phyloP scores from a whole-genome alignment of 2,888 invertebrate genomes.

The Pachydiplax longipennis region DNA sequence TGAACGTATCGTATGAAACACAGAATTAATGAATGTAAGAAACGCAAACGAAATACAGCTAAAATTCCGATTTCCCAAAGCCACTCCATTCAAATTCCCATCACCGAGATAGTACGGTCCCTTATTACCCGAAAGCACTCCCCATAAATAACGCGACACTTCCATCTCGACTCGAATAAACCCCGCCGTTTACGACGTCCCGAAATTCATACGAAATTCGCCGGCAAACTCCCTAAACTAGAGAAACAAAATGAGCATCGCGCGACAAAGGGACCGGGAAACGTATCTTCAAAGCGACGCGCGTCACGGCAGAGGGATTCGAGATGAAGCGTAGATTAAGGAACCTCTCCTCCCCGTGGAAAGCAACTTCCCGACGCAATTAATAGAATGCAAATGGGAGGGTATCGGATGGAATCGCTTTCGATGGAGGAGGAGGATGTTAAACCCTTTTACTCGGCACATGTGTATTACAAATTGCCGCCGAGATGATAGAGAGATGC shows the following conservation, averaged over 20 bases:
- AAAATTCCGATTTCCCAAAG: too few relatives aligned
- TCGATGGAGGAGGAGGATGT: background rate
- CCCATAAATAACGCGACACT: background rate
- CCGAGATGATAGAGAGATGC: too few relatives aligned
- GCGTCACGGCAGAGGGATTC: background rate
- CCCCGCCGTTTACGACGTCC: background rate
- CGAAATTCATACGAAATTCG: background rate
- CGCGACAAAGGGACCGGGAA: background rate
- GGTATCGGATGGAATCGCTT: background rate
- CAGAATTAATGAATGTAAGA: too few relatives aligned
- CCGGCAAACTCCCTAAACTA: background rate
- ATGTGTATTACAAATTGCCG: too few relatives aligned
- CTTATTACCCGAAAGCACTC: background rate
- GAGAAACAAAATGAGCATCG: background rate
- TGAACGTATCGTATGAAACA: too few relatives aligned
- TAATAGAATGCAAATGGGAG: constrained; percentile 41
- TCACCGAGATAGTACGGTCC: too few relatives aligned
- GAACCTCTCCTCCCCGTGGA: background rate
- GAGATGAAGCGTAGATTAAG: background rate
- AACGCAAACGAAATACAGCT: too few relatives aligned
- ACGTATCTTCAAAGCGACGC: background rate
- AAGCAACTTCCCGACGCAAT: background rate
- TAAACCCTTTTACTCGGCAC: background rate
- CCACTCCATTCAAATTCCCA: too few relatives aligned
- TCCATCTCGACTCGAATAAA: background rate